Evolutionary conservation across 1,140 invertebrate species (phyloP).

Genomic region (Pseudachorutes palmiensis): DNA sequence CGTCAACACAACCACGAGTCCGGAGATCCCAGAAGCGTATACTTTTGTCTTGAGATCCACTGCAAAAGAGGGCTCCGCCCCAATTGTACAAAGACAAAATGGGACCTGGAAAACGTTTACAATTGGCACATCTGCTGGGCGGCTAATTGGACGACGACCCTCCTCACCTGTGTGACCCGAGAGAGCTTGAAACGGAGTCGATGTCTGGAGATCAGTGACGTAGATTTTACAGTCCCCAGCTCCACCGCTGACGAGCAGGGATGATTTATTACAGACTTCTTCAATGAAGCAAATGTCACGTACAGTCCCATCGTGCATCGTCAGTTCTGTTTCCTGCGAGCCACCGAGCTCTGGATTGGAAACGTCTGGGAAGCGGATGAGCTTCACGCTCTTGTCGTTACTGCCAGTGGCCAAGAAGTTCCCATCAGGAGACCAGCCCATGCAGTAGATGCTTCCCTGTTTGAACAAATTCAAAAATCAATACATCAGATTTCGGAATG

Average conservation of each 20-base stretch:
- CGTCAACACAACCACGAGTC: constrained; percentile 81
- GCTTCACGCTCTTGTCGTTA: constrained; percentile 96
- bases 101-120: constrained; percentile 54
- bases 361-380: constrained; percentile 78
- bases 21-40: constrained; percentile 96
- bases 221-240: constrained; percentile 96
- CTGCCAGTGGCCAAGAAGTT: constrained; percentile 95
- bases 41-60: constrained; percentile 88
- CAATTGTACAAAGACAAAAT: constrained; percentile 92
- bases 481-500: neutral
- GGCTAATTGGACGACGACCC: too few relatives aligned
- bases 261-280: constrained; percentile 80
- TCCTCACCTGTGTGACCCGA: constrained; percentile 79
- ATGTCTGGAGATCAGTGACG: constrained; percentile 91
- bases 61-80: constrained; percentile 95
- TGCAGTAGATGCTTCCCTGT: constrained; percentile 90
- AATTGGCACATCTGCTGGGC: too few relatives aligned
- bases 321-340: constrained; percentile 70
- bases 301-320: constrained; percentile 96
- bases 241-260: constrained; percentile 90
- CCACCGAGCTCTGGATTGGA: constrained; percentile 21
- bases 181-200: constrained; percentile 83
- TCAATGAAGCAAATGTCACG: constrained; percentile 95
- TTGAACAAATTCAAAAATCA: neutral
- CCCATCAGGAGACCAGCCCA: constrained; percentile 89